Evolutionary conservation across 2,888 invertebrate genomes (phyloP), one percentile per base, ranked within the genome.

Genomic region (Psococerastis gibbosa): DNA sequence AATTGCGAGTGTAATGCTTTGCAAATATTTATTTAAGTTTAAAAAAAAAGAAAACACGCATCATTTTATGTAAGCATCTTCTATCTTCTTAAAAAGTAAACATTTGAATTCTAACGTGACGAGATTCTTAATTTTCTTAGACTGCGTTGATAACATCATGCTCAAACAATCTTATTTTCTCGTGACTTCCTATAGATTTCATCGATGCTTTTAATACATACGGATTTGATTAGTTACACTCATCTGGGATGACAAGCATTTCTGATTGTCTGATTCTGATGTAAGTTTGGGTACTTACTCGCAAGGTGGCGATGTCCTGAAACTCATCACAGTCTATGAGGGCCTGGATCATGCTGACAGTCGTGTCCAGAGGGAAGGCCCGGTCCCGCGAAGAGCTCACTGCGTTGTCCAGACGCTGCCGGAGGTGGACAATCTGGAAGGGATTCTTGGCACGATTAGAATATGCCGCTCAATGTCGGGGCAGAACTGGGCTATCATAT

Each of bases 271-370:
- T 11, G 3, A n/a, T 22, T 27, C 3, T 13, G n/a, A 15, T 22
- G 17, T 2, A 27, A 22, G 41, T n/a, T 35, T 8, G 22, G 11
- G 8, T 16, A 52, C 55, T 50, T 59, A 69, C 67, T 60, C 65
- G 63, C 49, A 75, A 73, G 53, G 91, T 92, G 48, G 94, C 91
- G 56, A 94, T 87, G 58, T 89, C 87, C 66, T 91, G 89, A 72
- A 94, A 88, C 57, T 89, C 88, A 65, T 94, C 94, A 68, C 92
- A 92, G 65, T 92, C 91, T 62, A 92, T 87, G 51, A 94, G 71
- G 50, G 87, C 81, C 61, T 83, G 78, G 57, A 91, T 88, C 84
- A 89, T 88, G 57, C 79, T 77, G 54, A 82, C 64, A 51, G 87
- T 79, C 56, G 84, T 75, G 54, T 89, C 88, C 53, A 83, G 71